A percentile compares a stretch with the other conserved stretches of the same genome.
Evolutionary conservation across 2,888 invertebrate species (phyloP).

Genomic region (Penaeus monodon): DNA sequence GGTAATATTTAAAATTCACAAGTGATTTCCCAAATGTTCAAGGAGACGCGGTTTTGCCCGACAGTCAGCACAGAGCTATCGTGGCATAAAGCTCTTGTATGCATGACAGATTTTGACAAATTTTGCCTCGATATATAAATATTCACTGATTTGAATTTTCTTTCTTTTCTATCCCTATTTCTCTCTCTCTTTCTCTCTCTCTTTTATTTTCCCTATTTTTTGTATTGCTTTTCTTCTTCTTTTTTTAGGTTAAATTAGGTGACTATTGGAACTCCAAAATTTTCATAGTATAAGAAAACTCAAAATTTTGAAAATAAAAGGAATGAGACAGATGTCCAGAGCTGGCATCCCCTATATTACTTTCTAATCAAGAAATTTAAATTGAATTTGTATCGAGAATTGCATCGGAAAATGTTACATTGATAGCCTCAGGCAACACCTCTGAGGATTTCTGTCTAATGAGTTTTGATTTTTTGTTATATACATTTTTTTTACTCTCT

Average conservation of each 20-base stretch:
- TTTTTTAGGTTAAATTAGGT: no score
- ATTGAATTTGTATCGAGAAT: constrained; percentile 16
- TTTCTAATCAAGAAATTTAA: constrained; percentile 26
- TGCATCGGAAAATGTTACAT: constrained; percentile 11
- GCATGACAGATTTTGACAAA: not conserved
- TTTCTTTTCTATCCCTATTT: no score
- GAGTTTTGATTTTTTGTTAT: not conserved
- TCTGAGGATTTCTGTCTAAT: constrained; percentile 2
- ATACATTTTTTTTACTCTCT: no score
- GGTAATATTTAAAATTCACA: not conserved
- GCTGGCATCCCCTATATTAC: not conserved
- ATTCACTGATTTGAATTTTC: no score
- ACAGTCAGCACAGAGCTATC: not conserved
- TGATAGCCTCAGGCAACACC: not conserved
- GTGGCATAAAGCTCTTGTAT: not conserved
- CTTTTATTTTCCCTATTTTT: no score
- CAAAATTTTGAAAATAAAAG: not conserved
- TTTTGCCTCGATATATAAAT: no score
- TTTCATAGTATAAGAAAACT: no score
- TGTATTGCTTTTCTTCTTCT: no score
- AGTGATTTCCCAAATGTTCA: not conserved
- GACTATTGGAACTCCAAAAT: no score
- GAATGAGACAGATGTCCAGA: not conserved
- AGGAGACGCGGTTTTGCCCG: not conserved
- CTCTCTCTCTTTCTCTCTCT: no score